phyloP scores from a whole-genome alignment of 2,888 invertebrate genomes.

The Tetragonula carbonaria region DNA sequence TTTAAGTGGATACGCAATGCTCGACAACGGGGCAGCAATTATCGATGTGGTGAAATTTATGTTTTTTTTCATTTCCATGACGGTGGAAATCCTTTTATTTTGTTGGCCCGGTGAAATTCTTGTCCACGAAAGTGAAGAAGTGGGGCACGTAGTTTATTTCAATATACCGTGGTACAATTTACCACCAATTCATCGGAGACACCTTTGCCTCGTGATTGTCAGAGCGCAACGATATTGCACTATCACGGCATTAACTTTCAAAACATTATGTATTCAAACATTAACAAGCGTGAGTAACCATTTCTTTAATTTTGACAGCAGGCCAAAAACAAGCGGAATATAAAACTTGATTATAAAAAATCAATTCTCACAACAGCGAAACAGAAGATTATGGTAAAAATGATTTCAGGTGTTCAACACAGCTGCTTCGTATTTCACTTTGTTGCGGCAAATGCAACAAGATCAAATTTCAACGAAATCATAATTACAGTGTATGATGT shows the following conservation, averaged over 20 bases:
- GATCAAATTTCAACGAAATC: background rate
- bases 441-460: background rate
- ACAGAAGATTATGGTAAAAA: background rate
- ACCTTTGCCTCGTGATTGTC: background rate
- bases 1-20: constrained; percentile 62
- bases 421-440: background rate
- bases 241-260: constrained; percentile 57
- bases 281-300: background rate
- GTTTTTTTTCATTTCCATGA: background rate
- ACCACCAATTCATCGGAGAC: background rate
- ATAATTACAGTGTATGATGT: too few species aligned
- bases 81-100: background rate
- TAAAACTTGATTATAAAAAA: background rate
- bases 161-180: background rate
- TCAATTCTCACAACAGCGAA: background rate
- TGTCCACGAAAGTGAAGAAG: background rate
- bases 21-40: background rate
- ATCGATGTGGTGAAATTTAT: background rate
- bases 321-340: background rate
- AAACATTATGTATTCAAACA: constrained; percentile 21
- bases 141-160: background rate
- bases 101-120: background rate
- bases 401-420: background rate
- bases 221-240: constrained; percentile 28
- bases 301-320: too few species aligned